Evolutionary conservation across 2,113 vertebrate genomes (phyloP).

Genomic region (Nesoenas mayeri): DNA sequence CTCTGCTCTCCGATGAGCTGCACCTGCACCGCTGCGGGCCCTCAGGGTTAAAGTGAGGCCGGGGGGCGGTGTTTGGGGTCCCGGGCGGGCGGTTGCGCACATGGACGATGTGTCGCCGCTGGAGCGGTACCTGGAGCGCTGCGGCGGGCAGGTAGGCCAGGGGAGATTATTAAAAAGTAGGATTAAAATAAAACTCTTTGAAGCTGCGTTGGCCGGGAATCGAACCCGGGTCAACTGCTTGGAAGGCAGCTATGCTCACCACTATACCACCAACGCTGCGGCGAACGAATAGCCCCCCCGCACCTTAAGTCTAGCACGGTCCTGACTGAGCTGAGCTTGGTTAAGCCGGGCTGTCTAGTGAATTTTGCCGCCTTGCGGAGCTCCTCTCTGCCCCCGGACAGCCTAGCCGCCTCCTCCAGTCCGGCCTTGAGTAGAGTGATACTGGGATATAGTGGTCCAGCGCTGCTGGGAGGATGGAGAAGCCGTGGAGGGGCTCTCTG

Average conservation of each 20-base stretch:
- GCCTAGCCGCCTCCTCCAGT: fast-evolving
- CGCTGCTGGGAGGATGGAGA: fast-evolving
- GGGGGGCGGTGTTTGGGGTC: fast-evolving
- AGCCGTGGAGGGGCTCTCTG: too few relatives aligned
- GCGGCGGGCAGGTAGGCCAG: not conserved
- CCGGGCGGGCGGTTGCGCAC: fast-evolving
- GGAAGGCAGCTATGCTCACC: constrained; percentile 82
- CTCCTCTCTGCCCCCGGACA: fast-evolving
- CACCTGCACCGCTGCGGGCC: not conserved
- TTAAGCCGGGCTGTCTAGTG: too few relatives aligned
- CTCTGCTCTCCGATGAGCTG: fast-evolving
- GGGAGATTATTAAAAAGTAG: too few relatives aligned
- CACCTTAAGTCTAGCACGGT: fast-evolving
- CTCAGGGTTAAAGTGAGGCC: fast-evolving
- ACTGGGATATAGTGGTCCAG: fast-evolving
- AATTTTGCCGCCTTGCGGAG: fast-evolving
- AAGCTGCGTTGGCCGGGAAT: constrained; percentile 56
- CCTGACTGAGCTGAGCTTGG: too few relatives aligned
- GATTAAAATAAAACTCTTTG: fast-evolving
- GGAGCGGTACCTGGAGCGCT: constrained; percentile 82
- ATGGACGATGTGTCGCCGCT: constrained; percentile 73
- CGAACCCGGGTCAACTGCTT: constrained; percentile 76
- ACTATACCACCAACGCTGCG: not conserved
- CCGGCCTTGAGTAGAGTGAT: fast-evolving
- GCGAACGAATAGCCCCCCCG: fast-evolving